A percentile compares a stretch with the other conserved stretches of the same genome.
These are phyloP conservation scores for Nycticryphes semicollaris DNA, from an alignment of 2,113 vertebrate species.

Conservation along the genomic window DNA sequence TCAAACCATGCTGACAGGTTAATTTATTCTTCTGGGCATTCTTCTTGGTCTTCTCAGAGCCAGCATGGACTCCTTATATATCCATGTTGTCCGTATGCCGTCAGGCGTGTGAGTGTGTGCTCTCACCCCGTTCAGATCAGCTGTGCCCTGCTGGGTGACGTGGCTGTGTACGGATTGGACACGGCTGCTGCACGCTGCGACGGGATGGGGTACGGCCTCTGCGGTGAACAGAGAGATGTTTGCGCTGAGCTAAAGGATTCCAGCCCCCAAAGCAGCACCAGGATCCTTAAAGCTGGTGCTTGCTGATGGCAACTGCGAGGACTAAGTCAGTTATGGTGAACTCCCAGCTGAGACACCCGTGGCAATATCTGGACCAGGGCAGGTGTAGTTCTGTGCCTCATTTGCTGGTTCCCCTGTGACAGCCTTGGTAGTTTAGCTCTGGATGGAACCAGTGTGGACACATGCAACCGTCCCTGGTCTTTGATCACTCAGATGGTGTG, in stretches of 20 bases:
- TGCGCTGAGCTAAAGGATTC: fast-evolving
- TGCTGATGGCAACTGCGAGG: not conserved
- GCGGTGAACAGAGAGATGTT: fast-evolving
- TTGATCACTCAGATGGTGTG: not conserved
- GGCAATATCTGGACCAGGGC: too few relatives aligned
- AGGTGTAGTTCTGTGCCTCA: not conserved
- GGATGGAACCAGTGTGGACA: not conserved
- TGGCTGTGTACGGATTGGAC: not conserved
- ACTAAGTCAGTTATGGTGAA: not conserved
- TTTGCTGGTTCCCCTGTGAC: not conserved
- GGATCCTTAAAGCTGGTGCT: not conserved
- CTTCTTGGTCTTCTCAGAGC: not conserved
- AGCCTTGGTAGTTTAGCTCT: not conserved
- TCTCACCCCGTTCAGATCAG: not conserved
- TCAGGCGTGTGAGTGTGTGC: not conserved
- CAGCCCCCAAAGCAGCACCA: not conserved
- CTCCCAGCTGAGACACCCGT: fast-evolving
- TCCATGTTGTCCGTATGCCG: fast-evolving
- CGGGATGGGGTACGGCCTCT: fast-evolving
- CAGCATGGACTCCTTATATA: fast-evolving
- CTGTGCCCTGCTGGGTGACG: not conserved
- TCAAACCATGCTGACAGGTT: not conserved
- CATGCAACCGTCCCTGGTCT: not conserved
- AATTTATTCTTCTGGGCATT: not conserved
- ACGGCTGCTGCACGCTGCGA: fast-evolving